Evolutionary conservation across 1,140 invertebrate genomes (phyloP), one percentile per base, ranked within the genome.

Genomic region (Limonius californicus): DNA sequence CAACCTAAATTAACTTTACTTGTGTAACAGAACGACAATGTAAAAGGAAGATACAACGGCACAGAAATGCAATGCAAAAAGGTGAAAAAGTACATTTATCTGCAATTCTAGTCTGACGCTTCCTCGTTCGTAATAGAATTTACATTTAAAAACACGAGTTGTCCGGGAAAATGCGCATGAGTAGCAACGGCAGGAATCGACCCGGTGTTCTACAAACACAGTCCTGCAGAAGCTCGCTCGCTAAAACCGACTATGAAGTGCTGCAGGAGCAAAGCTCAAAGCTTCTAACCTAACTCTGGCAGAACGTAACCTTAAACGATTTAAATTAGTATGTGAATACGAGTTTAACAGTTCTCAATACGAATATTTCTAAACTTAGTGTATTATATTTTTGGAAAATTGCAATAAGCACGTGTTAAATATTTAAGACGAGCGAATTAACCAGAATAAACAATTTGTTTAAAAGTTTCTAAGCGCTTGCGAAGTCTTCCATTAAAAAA

Each of bases 1-100:
- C n/a, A n/a, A n/a, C n/a, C n/a, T n/a, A 42, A 50, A 32, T 63
- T 11, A 19, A 15, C 21, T 58, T 35, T 35, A 23, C 47, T 43
- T 16, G 9, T 21, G 16, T 27, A 18, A 16, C 23, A 27, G 12
- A 59, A 15, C 18, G 20, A 47, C 27, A 6, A 20, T 20, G 39
- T 19, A 47, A 27, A 21, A 47, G 3, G n/a, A 4, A 15, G 16
- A n/a, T n/a, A n/a, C n/a, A 45, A 45, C 14, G 4, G 42, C 42
- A 45, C 2, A 18, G 16, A 18, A 18, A 45, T 45, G 42, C 14
- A 45, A 2, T 45, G 42, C 2, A n/a, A 45, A 45, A 15, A 3
- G 4, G 12, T 12, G n/a, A 45, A 45, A 45, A 45, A 18, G 35
- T 45, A 21, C n/a, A 18, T 19, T 58, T 18, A 50, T 59, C 12